phyloP scores from a whole-genome alignment of 2,888 invertebrate species.

The Hetaerina titia region DNA sequence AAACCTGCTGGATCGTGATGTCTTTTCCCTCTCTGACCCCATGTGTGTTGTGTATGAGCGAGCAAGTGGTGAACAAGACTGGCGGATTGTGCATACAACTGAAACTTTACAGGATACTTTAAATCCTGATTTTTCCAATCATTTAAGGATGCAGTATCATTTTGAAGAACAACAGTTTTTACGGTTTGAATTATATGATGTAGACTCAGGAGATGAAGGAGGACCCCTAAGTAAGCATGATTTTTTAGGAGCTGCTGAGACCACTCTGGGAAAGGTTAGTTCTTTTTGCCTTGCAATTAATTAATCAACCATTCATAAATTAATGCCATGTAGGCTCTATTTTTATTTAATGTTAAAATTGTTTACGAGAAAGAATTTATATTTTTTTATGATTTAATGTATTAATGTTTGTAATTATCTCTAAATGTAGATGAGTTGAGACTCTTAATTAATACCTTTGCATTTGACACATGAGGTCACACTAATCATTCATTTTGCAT shows the following conservation, averaged over 20 bases:
- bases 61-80: slow-evolving; percentile 75
- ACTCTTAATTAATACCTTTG: too few species aligned
- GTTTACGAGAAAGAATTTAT: too few species aligned
- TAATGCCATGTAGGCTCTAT: too few species aligned
- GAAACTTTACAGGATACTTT: slow-evolving; percentile 78
- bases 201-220: slow-evolving; percentile 74
- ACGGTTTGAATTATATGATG: slow-evolving; percentile 78
- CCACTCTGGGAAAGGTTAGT: slow-evolving; percentile 78
- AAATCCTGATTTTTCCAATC: slow-evolving; percentile 79
- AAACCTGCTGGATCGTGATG: slow-evolving; percentile 78
- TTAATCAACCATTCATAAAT: not conserved
- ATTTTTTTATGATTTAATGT: too few species aligned
- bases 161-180: slow-evolving; percentile 81
- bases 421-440: too few species aligned
- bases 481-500: too few species aligned
- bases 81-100: slow-evolving; percentile 76
- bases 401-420: too few species aligned
- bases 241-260: slow-evolving; percentile 79
- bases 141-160: slow-evolving; percentile 78
- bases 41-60: slow-evolving; percentile 77
- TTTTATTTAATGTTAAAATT: not conserved
- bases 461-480: too few species aligned
- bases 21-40: slow-evolving; percentile 81
- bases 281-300: not conserved
- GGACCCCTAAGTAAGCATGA: slow-evolving; percentile 75